Evolutionary conservation across 2,888 invertebrate species (phyloP), one percentile per base, ranked within the genome.

Genomic region (Hirudinaria manillensis): DNA sequence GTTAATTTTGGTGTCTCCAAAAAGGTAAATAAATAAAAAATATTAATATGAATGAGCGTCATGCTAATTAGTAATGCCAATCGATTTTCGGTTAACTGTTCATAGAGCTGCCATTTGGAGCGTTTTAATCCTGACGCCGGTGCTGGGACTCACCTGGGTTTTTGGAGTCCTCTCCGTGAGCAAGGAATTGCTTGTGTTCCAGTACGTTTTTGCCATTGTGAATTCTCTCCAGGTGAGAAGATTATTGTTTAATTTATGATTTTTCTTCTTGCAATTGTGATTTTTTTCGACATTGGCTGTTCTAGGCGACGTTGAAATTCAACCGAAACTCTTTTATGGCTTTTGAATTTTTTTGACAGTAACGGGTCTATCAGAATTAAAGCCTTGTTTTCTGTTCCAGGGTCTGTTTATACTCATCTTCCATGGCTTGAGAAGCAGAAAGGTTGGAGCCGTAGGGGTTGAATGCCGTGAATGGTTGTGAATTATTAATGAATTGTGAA

Each of bases 91-190:
- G 16, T 53, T 21, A 53, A 16, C 34, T n/a, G 16, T 34, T 61
- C 13, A 10, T 53, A 78, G 79, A 67, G 72, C 79, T 16, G 67
- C 72, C 19, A 65, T 77, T 1, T 78, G 78, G 78, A 79, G 79
- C 74, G 72, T 79, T 38, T 51, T 76, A 13, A 77, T 79, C 21
- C 76, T 79, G n/a, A 74, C 73, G 55, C 79, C 79, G 10, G 67
- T 79, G 13, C 66, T 79, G 32, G 79, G 79, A 16, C 66, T 79
- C 19, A 77, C 79, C 7, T 79, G 79, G 79, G 70, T 79, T 32
- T 78, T 79, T 61, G 79, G 79, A 3, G 75, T 79, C 1, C 73
- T 79, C 68, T 68, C 79, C 4, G 75, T 79, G 76, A 79, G 77
- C 66, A 75, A 77, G 21, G 75, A 78, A 21, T 72, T 77, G 27